These are phyloP conservation scores for Pseudoips prasinana DNA, from an alignment of 2,888 invertebrate genomes.

Conservation along the genomic window DNA sequence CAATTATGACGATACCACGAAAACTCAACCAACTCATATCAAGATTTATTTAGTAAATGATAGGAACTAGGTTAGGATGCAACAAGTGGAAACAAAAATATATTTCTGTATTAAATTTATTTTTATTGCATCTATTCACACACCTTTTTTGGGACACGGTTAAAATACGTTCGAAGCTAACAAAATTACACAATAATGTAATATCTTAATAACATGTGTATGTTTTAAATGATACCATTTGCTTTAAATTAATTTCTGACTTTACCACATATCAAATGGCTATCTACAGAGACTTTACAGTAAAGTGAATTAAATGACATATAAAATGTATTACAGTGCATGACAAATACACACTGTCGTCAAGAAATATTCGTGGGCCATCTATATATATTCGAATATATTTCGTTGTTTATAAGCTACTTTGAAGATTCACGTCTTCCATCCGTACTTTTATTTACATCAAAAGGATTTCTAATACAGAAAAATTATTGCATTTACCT, in stretches of 20 bases:
- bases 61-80: too few species aligned
- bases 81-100: constrained; percentile 32
- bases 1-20: too few species aligned
- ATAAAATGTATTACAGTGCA: constrained; percentile 9
- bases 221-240: constrained; percentile 25
- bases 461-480: constrained; percentile 70
- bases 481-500: constrained; percentile 76
- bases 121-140: constrained; percentile 84
- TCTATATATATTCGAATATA: constrained; percentile 28
- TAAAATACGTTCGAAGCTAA: constrained; percentile 65
- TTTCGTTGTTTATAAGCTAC: constrained; percentile 53
- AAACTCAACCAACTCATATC: too few species aligned
- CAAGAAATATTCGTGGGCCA: constrained; percentile 21
- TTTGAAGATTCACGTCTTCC: constrained; percentile 48
- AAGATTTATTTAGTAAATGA: too few species aligned
- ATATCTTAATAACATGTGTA: constrained; percentile 29
- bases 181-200: constrained; percentile 40
- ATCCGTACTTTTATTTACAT: constrained; percentile 64
- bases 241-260: constrained; percentile 18
- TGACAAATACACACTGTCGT: constrained; percentile 27
- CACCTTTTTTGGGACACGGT: constrained; percentile 74
- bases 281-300: constrained; percentile 17
- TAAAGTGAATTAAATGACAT: constrained; percentile 14
- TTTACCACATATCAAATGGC: constrained; percentile 16
- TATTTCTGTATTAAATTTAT: constrained; percentile 76